A percentile compares a stretch with the other conserved stretches of the same genome.
phyloP scores from a whole-genome alignment of 2,113 vertebrate species.

The Ornithorhynchus anatinus region DNA sequence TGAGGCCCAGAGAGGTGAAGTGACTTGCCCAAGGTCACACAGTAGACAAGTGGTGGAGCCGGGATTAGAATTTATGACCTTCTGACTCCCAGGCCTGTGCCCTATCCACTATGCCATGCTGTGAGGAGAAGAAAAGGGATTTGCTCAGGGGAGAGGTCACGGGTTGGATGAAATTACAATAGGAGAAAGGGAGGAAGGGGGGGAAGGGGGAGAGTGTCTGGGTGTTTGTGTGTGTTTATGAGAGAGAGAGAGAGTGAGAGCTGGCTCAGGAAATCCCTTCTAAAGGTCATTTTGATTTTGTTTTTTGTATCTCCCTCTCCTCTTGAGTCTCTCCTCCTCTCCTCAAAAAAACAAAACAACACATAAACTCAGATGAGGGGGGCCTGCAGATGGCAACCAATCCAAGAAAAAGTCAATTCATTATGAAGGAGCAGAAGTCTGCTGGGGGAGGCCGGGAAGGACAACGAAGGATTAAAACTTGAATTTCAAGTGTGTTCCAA shows the following conservation, averaged over 20 bases:
- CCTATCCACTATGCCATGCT: too few species aligned
- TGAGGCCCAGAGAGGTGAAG: too few species aligned
- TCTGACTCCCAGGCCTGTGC: too few species aligned
- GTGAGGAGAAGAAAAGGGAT: background rate
- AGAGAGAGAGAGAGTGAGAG: background rate
- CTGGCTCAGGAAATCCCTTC: background rate
- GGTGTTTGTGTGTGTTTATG: too few species aligned
- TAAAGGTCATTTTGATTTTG: background rate
- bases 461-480: slow-evolving; percentile 4
- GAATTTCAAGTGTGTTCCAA: slow-evolving; percentile 16
- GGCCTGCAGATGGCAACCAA: background rate
- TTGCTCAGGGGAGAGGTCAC: background rate
- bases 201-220: too few species aligned
- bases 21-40: too few species aligned
- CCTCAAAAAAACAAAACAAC: background rate
- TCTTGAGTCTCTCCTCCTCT: background rate
- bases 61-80: too few species aligned
- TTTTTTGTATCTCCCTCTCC: background rate
- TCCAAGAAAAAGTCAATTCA: slow-evolving; percentile 15
- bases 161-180: slow-evolving; percentile 6
- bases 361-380: too few species aligned
- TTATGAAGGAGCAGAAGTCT: background rate
- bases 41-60: too few species aligned
- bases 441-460: background rate
- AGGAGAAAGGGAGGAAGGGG: background rate